Percentiles rank a stretch among this genome's conserved stretches.
Evolutionary conservation across 35 echinoderm and acorn worm species (phyloP).

Genomic region (Heliocidaris erythrogramma): DNA sequence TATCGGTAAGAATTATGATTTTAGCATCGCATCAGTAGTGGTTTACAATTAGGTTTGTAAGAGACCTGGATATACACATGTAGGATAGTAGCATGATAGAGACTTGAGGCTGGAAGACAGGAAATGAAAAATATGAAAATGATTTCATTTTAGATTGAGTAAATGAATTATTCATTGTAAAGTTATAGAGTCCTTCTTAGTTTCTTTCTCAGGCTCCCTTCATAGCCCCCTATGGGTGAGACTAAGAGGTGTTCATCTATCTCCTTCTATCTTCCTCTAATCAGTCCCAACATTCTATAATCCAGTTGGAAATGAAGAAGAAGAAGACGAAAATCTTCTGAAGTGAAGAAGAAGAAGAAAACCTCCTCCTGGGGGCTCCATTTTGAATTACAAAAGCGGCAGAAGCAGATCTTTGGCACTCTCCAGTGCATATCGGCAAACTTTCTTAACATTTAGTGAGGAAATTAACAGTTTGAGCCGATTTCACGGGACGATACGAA

Average conservation of each 20-base stretch:
- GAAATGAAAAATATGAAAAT: neutral
- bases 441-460: conserved; percentile 29
- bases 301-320: neutral
- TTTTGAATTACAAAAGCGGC: conserved; percentile 2
- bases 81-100: neutral
- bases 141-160: conserved; percentile 5
- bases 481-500: neutral
- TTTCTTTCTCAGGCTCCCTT: neutral
- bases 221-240: neutral
- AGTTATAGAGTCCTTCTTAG: neutral
- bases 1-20: too few relatives aligned
- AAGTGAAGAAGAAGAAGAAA: neutral
- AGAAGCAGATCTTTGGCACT: neutral
- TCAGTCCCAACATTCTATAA: neutral
- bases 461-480: conserved; percentile 21
- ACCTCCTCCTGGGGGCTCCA: neutral
- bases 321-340: neutral
- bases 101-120: neutral
- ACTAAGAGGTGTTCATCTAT: neutral
- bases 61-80: neutral
- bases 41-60: too few relatives aligned
- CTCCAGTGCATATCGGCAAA: conserved; percentile 26
- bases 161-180: neutral
- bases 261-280: neutral
- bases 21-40: too few relatives aligned